A percentile compares a stretch with the other conserved stretches of the same genome.
Conservation (phyloP, 1,140 invertebrate genomes). For the Pseudoatta argentina region DNA sequence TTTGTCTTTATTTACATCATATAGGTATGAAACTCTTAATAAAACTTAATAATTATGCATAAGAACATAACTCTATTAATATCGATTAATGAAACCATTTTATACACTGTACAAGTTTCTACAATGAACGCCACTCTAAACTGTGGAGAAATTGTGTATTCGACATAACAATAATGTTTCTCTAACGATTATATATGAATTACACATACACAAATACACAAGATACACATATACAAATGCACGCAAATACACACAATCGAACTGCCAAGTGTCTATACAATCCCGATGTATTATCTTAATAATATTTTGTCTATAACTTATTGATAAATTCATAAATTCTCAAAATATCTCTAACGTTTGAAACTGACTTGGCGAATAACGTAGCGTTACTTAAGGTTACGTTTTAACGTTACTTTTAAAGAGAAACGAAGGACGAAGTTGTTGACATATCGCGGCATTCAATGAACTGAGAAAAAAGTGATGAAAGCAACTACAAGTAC, state of each 20-base stretch:
- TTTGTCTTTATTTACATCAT: background rate
- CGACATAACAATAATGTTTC: background rate
- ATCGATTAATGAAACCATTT: background rate
- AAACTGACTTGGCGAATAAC: background rate
- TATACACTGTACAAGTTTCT: background rate
- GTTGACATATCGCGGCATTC: background rate
- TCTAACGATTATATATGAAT: background rate
- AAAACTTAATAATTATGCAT: background rate
- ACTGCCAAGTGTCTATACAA: background rate
- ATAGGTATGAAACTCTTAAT: background rate
- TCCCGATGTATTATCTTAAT: background rate
- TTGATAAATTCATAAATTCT: conserved; percentile 1
- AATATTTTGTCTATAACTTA: background rate
- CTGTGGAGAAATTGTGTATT: background rate
- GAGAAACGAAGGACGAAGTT: background rate
- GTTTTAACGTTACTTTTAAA: background rate
- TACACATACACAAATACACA: background rate
- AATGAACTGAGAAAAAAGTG: background rate
- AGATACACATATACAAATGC: background rate
- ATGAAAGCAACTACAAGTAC: background rate
- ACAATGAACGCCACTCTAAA: background rate
- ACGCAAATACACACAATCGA: background rate
- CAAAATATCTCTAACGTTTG: background rate
- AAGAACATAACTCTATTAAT: background rate
- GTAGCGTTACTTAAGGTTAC: background rate